A percentile compares a stretch with the other conserved stretches of the same genome.
Evolutionary conservation across 1,140 invertebrate genomes (phyloP).

Genomic region (Drosophila sp.): DNA sequence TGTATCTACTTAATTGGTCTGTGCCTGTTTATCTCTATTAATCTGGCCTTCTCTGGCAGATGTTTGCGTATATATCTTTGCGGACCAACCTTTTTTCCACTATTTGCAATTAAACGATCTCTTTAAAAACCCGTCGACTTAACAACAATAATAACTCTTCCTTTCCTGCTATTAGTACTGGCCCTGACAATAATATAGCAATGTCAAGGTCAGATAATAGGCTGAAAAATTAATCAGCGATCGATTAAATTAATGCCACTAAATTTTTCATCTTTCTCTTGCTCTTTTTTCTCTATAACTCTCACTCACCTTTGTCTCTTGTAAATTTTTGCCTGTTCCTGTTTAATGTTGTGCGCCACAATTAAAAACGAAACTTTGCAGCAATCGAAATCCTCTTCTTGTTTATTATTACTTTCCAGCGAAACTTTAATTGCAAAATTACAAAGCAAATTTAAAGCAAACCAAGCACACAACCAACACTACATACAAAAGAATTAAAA

Average conservation of each 20-base stretch:
- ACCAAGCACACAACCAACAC: conserved; percentile 46
- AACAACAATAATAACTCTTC: background rate
- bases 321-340: conserved; percentile 13
- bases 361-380: conserved; percentile 3
- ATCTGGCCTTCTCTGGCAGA: conserved; percentile 13
- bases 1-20: conserved; percentile 44
- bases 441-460: conserved; percentile 5
- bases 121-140: background rate
- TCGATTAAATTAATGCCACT: conserved; percentile 38
- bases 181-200: background rate
- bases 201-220: conserved; percentile 35
- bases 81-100: conserved; percentile 5
- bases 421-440: conserved; percentile 11
- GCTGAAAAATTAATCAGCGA: conserved; percentile 54
- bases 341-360: conserved; percentile 13
- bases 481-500: conserved; percentile 7
- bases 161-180: background rate
- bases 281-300: conserved; percentile 17
- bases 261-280: conserved; percentile 8
- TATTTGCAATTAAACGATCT: background rate
- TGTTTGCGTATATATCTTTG: background rate
- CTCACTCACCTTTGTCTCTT: conserved; percentile 22
- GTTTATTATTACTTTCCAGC: conserved; percentile 19
- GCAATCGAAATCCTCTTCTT: conserved; percentile 6
- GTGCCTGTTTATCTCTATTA: background rate